Conservation (phyloP, 2,797 vertebrate species). For the Coranthus polyacanthus region DNA sequence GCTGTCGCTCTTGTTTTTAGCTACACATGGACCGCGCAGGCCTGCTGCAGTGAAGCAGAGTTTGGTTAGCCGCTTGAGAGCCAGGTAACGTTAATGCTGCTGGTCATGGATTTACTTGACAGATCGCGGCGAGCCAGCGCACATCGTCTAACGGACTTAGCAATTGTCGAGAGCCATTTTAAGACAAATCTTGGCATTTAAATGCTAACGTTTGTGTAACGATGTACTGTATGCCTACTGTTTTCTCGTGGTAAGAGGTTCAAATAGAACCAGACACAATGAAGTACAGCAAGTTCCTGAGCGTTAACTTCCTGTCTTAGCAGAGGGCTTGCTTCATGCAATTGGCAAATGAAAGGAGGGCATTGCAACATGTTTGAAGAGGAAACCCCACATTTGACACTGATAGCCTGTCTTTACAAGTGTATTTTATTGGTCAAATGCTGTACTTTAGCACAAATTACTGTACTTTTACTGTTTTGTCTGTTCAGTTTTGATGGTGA, state of each 20-base stretch:
- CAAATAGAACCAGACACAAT: background rate
- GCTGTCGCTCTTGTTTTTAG: conserved; percentile 50
- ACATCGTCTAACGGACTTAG: background rate
- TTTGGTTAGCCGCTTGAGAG: conserved; percentile 45
- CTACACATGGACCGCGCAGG: conserved; percentile 47
- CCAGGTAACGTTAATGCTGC: conserved; percentile 66
- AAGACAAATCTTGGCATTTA: background rate
- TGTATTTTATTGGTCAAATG: background rate
- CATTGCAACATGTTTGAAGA: conserved; percentile 35
- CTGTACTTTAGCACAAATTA: background rate
- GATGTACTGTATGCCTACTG: background rate
- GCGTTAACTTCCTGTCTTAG: conserved; percentile 25
- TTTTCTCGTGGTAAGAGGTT: background rate
- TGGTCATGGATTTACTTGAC: conserved; percentile 58
- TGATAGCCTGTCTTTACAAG: background rate
- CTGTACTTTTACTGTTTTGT: background rate
- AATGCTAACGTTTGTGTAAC: background rate
- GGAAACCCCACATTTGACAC: background rate
- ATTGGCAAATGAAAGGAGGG: conserved; percentile 14
- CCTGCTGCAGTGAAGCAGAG: conserved; percentile 64
- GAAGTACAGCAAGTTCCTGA: conserved; percentile 12
- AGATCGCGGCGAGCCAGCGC: conserved; percentile 13
- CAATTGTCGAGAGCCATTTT: background rate
- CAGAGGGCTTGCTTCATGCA: conserved; percentile 36
- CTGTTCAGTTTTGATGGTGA: background rate